phyloP scores from a whole-genome alignment of 2,888 invertebrate genomes.

The Spialia ferax region DNA sequence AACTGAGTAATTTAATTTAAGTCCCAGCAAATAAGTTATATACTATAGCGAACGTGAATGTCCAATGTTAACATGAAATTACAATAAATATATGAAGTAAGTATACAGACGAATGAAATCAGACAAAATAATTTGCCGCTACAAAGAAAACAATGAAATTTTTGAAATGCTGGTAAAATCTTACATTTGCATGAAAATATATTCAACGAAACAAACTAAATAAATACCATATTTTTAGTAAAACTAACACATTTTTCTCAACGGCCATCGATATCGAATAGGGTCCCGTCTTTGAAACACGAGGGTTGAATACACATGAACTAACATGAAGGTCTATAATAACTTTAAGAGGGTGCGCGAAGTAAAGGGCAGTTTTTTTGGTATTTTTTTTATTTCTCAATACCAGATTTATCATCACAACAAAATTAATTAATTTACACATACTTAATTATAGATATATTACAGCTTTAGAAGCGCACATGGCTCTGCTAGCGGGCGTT shows the following conservation, averaged over 20 bases:
- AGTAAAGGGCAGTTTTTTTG: not conserved
- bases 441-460: no score
- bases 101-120: no score
- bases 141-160: not conserved
- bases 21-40: slow-evolving; percentile 1
- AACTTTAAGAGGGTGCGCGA: slow-evolving; percentile 13
- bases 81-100: not conserved
- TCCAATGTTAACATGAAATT: not conserved
- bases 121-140: not conserved
- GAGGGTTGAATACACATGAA: slow-evolving; percentile 25
- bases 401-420: slow-evolving; percentile 5
- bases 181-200: no score
- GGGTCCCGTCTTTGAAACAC: slow-evolving; percentile 1
- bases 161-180: no score
- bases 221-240: not conserved
- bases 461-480: no score
- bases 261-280: not conserved
- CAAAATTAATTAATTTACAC: not conserved
- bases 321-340: slow-evolving; percentile 15
- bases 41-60: not conserved
- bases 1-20: no score
- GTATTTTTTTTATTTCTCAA: slow-evolving; percentile 8
- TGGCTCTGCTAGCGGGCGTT: no score
- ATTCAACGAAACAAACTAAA: not conserved
- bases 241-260: not conserved